Conservation (phyloP, 2,797 vertebrate genomes). For the Chelidonichthys spinosus region DNA sequence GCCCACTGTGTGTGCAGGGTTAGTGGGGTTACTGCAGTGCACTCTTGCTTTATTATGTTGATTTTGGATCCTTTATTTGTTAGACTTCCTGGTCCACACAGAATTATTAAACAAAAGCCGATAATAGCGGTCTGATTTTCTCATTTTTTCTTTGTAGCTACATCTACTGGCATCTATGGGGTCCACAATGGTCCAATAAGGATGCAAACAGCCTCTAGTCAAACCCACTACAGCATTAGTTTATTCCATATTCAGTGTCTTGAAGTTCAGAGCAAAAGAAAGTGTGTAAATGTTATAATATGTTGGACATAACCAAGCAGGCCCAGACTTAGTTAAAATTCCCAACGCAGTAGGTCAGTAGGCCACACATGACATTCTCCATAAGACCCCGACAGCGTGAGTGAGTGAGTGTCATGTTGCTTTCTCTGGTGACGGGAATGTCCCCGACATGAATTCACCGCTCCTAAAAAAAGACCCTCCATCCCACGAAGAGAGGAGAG, state of each 20-base stretch:
- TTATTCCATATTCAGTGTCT: too few relatives aligned
- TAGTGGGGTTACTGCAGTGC: too few relatives aligned
- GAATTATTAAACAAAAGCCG: not conserved
- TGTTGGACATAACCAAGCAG: not conserved
- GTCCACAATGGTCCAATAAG: too few relatives aligned
- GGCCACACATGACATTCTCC: conserved; percentile 20
- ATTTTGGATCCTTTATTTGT: too few relatives aligned
- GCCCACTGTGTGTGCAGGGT: not conserved
- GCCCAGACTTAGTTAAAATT: conserved; percentile 6
- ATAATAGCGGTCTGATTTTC: not conserved
- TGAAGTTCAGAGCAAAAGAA: too few relatives aligned
- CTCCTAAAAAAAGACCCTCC: conserved; percentile 50
- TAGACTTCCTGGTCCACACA: too few relatives aligned
- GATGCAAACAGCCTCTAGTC: not conserved
- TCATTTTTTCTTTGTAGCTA: not conserved
- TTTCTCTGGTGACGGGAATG: conserved; percentile 44
- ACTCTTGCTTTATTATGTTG: too few relatives aligned
- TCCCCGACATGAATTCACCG: conserved; percentile 46
- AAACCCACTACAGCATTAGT: not conserved
- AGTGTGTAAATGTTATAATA: not conserved
- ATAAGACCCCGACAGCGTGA: conserved; percentile 27
- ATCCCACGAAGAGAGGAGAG: conserved; percentile 2
- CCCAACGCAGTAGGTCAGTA: conserved; percentile 10
- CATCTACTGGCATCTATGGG: not conserved
- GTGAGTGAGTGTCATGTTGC: conserved; percentile 59